Evolutionary conservation across 2,888 invertebrate genomes (phyloP).

Genomic region (Cerceris rybyensis): DNA sequence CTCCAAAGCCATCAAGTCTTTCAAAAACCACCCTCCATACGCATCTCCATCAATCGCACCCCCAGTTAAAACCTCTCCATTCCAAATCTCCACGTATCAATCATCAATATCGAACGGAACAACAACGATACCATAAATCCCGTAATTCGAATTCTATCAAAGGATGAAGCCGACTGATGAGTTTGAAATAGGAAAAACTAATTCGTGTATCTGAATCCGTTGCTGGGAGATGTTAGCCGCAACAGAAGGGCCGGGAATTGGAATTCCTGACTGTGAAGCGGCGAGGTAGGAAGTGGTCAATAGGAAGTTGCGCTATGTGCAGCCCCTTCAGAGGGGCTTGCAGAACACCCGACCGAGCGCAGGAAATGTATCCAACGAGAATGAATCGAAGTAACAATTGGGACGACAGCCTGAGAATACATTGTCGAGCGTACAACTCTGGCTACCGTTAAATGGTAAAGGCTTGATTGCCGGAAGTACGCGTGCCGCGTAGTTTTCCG

Average conservation of each 20-base stretch:
- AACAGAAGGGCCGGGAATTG: constrained; percentile 47
- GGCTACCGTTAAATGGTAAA: constrained; percentile 27
- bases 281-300: constrained; percentile 59
- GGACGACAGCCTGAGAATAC: constrained; percentile 28
- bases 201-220: neutral
- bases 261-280: constrained; percentile 39
- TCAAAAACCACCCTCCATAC: too few species aligned
- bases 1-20: too few species aligned
- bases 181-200: neutral
- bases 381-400: constrained; percentile 50
- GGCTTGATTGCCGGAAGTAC: constrained; percentile 13
- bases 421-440: constrained; percentile 24
- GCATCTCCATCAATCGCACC: too few species aligned
- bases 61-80: too few species aligned
- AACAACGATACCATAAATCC: too few species aligned
- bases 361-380: constrained; percentile 57
- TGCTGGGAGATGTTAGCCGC: constrained; percentile 11
- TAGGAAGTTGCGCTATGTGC: constrained; percentile 60
- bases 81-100: too few species aligned
- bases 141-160: neutral
- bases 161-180: neutral
- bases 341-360: constrained; percentile 28
- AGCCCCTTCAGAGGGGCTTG: constrained; percentile 24
- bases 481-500: constrained; percentile 1
- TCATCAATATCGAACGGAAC: too few species aligned